Evolutionary conservation across 2,888 invertebrate genomes (phyloP).

Genomic region (Chalcis sispes): DNA sequence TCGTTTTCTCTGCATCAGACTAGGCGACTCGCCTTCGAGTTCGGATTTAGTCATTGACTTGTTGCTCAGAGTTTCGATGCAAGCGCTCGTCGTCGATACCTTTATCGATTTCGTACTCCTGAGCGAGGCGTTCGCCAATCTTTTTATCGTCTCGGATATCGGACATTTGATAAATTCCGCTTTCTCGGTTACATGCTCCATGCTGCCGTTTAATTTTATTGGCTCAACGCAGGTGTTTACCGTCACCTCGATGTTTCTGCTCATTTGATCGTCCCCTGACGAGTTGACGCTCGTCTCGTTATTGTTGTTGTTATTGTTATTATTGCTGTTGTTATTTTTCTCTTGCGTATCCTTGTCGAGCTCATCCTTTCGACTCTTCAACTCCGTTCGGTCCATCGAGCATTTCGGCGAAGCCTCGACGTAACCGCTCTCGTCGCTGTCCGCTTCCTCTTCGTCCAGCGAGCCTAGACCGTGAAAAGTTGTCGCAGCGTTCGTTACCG

Average conservation of each 20-base stretch:
- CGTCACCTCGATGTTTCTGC: not conserved
- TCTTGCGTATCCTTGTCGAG: constrained; percentile 27
- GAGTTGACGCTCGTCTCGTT: not conserved
- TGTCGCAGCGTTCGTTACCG: constrained; percentile 63
- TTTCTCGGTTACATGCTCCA: constrained; percentile 9
- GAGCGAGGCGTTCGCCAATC: constrained; percentile 71
- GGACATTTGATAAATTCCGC: constrained; percentile 72
- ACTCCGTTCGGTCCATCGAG: constrained; percentile 55
- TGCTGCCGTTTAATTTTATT: not conserved
- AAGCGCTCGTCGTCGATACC: constrained; percentile 65
- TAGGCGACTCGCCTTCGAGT: constrained; percentile 71
- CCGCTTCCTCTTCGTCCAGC: constrained; percentile 80
- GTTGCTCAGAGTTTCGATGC: constrained; percentile 63
- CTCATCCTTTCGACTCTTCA: constrained; percentile 46
- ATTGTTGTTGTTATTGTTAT: not conserved
- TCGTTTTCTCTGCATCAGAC: constrained; percentile 72
- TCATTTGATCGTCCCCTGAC: not conserved
- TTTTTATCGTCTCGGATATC: constrained; percentile 74
- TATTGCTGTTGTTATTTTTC: constrained; percentile 35
- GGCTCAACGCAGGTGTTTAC: not conserved
- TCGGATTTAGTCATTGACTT: constrained; percentile 61
- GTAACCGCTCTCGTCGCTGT: constrained; percentile 94
- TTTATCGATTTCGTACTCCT: constrained; percentile 70
- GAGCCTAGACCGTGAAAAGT: constrained; percentile 75
- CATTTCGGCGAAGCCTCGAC: constrained; percentile 81